phyloP scores from a whole-genome alignment of 2,888 invertebrate species.

The Tipula helvola region DNA sequence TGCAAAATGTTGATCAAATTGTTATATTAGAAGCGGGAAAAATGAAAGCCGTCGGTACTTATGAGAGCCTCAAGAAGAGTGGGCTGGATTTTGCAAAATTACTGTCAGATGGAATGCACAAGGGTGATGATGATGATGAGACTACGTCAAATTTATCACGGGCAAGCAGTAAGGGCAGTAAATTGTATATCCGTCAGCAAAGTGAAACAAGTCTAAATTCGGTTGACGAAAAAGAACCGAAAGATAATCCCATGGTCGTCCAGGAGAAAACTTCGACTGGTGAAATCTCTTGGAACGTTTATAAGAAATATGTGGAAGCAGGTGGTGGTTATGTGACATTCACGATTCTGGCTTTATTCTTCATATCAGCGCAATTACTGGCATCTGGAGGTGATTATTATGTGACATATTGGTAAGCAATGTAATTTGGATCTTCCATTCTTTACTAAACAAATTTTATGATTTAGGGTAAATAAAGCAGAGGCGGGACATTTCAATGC shows the following conservation, averaged over 20 bases:
- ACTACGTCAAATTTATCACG: not conserved
- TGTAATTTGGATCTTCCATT: not conserved
- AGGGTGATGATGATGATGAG: not conserved
- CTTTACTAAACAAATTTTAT: not conserved
- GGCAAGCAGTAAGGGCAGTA: not conserved
- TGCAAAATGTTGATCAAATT: conserved; percentile 42
- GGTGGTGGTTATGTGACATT: conserved; percentile 54
- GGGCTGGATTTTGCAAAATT: conserved; percentile 69
- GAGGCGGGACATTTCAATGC: not conserved
- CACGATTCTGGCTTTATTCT: conserved; percentile 45
- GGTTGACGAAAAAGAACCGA: conserved; percentile 8
- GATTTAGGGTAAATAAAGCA: conserved; percentile 14
- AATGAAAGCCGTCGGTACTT: conserved; percentile 49
- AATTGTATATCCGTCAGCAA: conserved; percentile 24
- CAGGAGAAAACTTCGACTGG: conserved; percentile 36
- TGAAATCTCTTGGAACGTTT: conserved; percentile 40
- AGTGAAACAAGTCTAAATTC: conserved; percentile 14
- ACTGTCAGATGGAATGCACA: conserved; percentile 36
- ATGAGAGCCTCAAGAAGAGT: conserved; percentile 54
- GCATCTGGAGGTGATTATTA: conserved; percentile 69
- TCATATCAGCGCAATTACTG: conserved; percentile 51
- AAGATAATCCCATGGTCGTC: conserved; percentile 25
- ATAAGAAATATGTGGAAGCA: conserved; percentile 56
- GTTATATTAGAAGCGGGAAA: conserved; percentile 16
- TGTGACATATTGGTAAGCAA: conserved; percentile 56